Percentiles rank a stretch among this genome's conserved stretches.
phyloP scores from a whole-genome alignment of 2,888 invertebrate species.

The Elegia similella region DNA sequence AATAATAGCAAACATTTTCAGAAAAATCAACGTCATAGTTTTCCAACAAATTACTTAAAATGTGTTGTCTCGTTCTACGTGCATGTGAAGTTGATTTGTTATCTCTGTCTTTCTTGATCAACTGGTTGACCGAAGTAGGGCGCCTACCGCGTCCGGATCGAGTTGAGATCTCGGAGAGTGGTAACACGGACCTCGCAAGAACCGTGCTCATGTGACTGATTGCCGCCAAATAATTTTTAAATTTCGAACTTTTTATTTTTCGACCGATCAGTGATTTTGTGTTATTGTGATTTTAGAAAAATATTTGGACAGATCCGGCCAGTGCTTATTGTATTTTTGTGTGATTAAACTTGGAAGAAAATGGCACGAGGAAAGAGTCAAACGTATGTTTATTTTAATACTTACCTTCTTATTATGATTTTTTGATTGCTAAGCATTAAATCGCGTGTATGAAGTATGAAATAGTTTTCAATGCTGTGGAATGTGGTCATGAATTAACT shows the following conservation, averaged over 20 bases:
- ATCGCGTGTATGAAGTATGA: not conserved
- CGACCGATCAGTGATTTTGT: conserved; percentile 39
- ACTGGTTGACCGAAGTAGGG: conserved; percentile 76
- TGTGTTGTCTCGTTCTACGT: conserved; percentile 44
- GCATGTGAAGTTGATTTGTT: conserved; percentile 34
- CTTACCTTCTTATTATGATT: conserved; percentile 4
- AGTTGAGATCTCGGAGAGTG: conserved; percentile 76
- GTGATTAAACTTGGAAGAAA: conserved; percentile 40
- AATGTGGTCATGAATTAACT: not conserved
- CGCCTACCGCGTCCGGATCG: conserved; percentile 64
- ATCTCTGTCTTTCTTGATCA: conserved; percentile 65
- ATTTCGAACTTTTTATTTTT: conserved; percentile 49
- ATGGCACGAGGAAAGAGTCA: conserved; percentile 66
- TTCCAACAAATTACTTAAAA: not conserved
- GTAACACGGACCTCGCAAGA: conserved; percentile 71
- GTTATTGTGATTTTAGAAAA: conserved; percentile 46
- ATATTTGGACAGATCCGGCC: conserved; percentile 33
- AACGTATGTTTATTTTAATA: conserved; percentile 53
- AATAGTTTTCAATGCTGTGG: not conserved
- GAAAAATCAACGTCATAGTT: not conserved
- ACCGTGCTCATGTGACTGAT: conserved; percentile 72
- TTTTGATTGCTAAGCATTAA: not conserved
- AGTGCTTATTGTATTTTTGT: conserved; percentile 42
- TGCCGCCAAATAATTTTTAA: conserved; percentile 62
- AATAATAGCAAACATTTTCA: not conserved